Percentiles rank a stretch among this genome's conserved stretches.
These are phyloP conservation scores for Dunckerocampus dactyliophorus DNA, from an alignment of 2,113 vertebrate genomes.

Conservation along the genomic window DNA sequence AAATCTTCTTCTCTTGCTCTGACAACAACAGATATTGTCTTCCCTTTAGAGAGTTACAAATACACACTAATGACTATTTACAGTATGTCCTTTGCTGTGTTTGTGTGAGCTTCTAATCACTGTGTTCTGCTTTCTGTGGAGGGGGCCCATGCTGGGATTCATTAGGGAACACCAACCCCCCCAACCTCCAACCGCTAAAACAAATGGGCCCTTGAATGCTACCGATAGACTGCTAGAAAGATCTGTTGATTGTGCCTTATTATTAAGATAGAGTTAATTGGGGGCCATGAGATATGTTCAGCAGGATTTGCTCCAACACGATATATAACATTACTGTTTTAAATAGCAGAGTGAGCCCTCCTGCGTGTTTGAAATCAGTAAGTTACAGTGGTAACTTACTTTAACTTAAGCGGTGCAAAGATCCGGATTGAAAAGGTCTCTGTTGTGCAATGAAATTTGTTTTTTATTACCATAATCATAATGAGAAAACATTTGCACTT, in stretches of 20 bases:
- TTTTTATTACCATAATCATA: conserved; percentile 1
- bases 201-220: conserved; percentile 38
- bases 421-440: conserved; percentile 14
- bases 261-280: conserved; percentile 58
- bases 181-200: conserved; percentile 43
- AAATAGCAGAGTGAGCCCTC: neutral
- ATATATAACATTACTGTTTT: neutral
- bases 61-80: conserved; percentile 64
- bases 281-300: conserved; percentile 50
- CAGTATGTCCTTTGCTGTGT: conserved; percentile 49
- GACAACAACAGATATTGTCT: conserved; percentile 11
- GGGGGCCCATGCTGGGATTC: conserved; percentile 56
- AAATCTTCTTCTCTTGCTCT: conserved; percentile 30
- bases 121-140: conserved; percentile 51
- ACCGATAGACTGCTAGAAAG: conserved; percentile 41
- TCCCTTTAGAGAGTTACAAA: conserved; percentile 53
- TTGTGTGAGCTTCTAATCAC: conserved; percentile 64
- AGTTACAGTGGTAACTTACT: neutral
- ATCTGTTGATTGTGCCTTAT: conserved; percentile 58
- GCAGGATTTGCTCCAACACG: conserved; percentile 25
- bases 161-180: conserved; percentile 47
- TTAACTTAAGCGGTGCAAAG: neutral
- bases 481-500: conserved; percentile 11
- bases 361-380: neutral
- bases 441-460: conserved; percentile 6